These are phyloP conservation scores for Uropetala carovei DNA, from an alignment of 2,888 invertebrate genomes.

Conservation along the genomic window DNA sequence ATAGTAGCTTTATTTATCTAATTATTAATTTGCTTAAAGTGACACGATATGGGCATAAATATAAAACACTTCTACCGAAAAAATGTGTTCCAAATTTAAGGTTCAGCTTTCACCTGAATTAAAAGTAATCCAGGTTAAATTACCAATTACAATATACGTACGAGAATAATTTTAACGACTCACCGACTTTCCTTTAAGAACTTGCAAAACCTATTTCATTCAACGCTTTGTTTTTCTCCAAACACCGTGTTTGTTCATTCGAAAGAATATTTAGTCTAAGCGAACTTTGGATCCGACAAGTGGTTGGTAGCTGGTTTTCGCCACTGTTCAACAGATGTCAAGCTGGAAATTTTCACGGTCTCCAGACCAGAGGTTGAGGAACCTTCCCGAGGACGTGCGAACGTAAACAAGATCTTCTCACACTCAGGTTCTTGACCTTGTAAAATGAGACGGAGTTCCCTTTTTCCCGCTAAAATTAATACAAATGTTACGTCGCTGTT, in stretches of 20 bases:
- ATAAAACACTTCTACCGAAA: too few relatives aligned
- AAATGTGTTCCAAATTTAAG: too few relatives aligned
- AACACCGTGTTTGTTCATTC: constrained; percentile 26
- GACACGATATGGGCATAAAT: too few relatives aligned
- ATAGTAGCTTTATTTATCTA: too few relatives aligned
- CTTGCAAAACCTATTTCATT: background rate
- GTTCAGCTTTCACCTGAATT: too few relatives aligned
- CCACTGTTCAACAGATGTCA: constrained; percentile 56
- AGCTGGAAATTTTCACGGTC: constrained; percentile 34
- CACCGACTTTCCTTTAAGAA: too few relatives aligned
- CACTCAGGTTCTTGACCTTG: constrained; percentile 15
- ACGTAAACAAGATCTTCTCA: constrained; percentile 50
- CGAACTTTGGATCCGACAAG: constrained; percentile 44
- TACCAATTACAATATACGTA: too few relatives aligned
- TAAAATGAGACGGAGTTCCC: background rate
- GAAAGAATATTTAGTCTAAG: constrained; percentile 53
- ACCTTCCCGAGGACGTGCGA: constrained; percentile 40
- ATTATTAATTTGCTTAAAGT: too few relatives aligned
- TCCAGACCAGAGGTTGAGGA: constrained; percentile 38
- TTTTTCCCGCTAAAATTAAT: background rate
- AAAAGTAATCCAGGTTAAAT: too few relatives aligned
- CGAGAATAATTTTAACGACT: too few relatives aligned
- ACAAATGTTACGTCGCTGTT: background rate
- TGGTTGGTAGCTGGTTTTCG: constrained; percentile 28
- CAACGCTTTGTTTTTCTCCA: constrained; percentile 6